Percentiles rank a stretch among this genome's conserved stretches.
Conservation (phyloP, 2,797 vertebrate genomes). For the Dryobates pubescens region DNA sequence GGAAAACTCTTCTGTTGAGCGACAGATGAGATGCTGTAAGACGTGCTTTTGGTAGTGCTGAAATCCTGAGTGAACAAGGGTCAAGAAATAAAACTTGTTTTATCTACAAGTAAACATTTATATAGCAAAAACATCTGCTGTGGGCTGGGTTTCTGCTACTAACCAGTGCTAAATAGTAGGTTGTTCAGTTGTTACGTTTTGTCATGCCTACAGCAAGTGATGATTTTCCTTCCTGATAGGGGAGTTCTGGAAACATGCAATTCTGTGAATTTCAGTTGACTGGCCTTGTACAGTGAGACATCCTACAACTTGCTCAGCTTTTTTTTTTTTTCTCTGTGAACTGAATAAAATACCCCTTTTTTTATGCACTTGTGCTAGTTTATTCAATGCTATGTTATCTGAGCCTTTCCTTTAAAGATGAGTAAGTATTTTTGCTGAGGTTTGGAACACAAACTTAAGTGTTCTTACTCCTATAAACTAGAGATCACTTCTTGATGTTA, state of each 20-base stretch:
- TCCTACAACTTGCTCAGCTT: neutral
- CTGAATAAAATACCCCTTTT: neutral
- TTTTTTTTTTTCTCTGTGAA: neutral
- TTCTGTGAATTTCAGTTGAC: neutral
- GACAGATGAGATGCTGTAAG: neutral
- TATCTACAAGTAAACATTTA: neutral
- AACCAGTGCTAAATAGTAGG: neutral
- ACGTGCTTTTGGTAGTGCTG: neutral
- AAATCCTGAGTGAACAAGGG: neutral
- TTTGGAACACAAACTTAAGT: neutral
- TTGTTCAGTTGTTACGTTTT: neutral
- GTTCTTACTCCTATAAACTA: neutral
- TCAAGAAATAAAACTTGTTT: neutral
- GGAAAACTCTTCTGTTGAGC: neutral
- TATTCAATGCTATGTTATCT: neutral
- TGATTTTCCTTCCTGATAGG: neutral
- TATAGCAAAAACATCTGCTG: neutral
- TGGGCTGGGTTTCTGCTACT: neutral
- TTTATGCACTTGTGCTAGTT: neutral
- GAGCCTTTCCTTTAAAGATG: neutral
- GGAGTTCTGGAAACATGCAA: neutral
- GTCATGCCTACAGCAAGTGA: constrained; percentile 5
- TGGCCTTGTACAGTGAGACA: neutral
- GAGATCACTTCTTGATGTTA: neutral
- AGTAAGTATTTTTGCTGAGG: neutral